phyloP scores from a whole-genome alignment of 2,797 vertebrate species.

The Podarcis siculus region DNA sequence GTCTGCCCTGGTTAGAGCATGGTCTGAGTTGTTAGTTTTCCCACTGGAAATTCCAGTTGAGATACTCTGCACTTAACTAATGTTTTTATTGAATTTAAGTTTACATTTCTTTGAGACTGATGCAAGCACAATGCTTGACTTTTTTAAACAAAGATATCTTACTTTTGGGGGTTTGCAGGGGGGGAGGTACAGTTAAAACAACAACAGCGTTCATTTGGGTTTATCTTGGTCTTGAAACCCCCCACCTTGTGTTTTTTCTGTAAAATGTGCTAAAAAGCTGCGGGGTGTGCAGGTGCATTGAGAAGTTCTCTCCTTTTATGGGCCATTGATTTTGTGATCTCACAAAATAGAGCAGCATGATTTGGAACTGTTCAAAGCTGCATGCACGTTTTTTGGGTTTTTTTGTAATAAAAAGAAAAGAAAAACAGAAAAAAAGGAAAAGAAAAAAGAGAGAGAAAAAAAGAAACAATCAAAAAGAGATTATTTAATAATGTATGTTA shows the following conservation, averaged over 20 bases:
- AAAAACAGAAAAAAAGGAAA: conserved; percentile 60
- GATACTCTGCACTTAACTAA: conserved; percentile 84
- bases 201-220: conserved; percentile 78
- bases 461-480: conserved; percentile 80
- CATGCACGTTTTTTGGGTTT: conserved; percentile 90
- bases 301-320: conserved; percentile 81
- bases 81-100: conserved; percentile 87
- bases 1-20: conserved; percentile 79
- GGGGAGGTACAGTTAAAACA: conserved; percentile 64
- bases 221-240: conserved; percentile 79
- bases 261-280: conserved; percentile 82
- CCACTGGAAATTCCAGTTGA: conserved; percentile 82
- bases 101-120: conserved; percentile 89
- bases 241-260: conserved; percentile 80
- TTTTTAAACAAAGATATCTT: conserved; percentile 87
- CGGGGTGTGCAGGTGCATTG: conserved; percentile 80
- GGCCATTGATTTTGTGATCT: conserved; percentile 84
- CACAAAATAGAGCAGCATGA: conserved; percentile 89
- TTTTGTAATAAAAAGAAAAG: conserved; percentile 80
- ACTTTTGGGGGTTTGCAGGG: conserved; percentile 79
- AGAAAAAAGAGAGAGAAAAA: conserved; percentile 59
- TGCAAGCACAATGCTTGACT: conserved; percentile 96
- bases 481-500: conserved; percentile 94
- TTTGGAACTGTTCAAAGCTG: conserved; percentile 92
- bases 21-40: conserved; percentile 80